Evolutionary conservation across 2,888 invertebrate species (phyloP).

Genomic region (Cepaea hortensis): DNA sequence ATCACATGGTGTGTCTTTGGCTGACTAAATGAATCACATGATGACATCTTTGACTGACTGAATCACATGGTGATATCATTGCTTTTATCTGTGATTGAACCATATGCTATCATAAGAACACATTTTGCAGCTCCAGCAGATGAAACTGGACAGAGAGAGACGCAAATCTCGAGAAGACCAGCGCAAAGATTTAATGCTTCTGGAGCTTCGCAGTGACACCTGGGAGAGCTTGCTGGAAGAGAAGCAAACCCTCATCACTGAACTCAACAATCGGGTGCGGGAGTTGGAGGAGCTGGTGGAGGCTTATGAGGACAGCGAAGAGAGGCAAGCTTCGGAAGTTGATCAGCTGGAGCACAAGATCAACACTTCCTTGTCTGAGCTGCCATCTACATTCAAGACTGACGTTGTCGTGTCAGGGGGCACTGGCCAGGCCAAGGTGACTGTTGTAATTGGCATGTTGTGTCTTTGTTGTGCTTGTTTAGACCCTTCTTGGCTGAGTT

Average conservation of each 20-base stretch:
- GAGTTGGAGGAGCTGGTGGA: slow-evolving; percentile 64
- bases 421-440: slow-evolving; percentile 33
- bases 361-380: slow-evolving; percentile 49
- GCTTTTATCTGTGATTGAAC: not conserved
- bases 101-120: not conserved
- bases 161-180: slow-evolving; percentile 68
- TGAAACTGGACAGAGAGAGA: slow-evolving; percentile 66
- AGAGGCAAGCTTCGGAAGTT: slow-evolving; percentile 55
- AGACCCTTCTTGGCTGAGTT: not conserved
- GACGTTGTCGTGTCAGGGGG: slow-evolving; percentile 31
- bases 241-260: slow-evolving; percentile 55
- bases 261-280: slow-evolving; percentile 44
- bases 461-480: not conserved
- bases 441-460: not conserved
- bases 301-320: slow-evolving; percentile 65
- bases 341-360: slow-evolving; percentile 53
- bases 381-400: slow-evolving; percentile 18
- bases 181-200: slow-evolving; percentile 61
- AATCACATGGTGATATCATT: too few relatives aligned
- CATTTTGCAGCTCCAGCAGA: slow-evolving; percentile 57
- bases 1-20: too few relatives aligned
- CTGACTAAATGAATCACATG: too few relatives aligned
- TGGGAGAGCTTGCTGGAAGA: slow-evolving; percentile 66
- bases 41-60: too few relatives aligned
- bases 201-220: slow-evolving; percentile 67